phyloP scores from a whole-genome alignment of 1,140 invertebrate genomes.

The Bombus cullumanus region DNA sequence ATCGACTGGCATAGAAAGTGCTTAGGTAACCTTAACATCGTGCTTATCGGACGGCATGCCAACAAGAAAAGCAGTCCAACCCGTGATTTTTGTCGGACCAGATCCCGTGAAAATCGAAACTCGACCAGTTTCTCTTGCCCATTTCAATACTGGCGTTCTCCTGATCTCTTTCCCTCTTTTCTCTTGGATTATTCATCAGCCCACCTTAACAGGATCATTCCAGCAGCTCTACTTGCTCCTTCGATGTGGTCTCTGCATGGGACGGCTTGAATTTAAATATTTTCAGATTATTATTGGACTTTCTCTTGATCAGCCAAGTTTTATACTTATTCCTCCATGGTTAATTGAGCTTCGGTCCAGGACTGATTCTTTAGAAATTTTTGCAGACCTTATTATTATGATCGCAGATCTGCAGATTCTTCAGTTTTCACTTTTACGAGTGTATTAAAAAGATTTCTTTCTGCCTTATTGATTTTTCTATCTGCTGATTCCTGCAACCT shows the following conservation, averaged over 20 bases:
- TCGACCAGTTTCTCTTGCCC: slow-evolving; percentile 44
- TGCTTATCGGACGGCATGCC: slow-evolving; percentile 12
- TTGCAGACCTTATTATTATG: no score
- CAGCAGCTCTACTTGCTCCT: not conserved
- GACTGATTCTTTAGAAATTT: not conserved
- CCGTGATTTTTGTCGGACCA: slow-evolving; percentile 31
- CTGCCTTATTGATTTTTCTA: no score
- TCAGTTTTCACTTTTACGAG: no score
- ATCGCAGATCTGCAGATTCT: no score
- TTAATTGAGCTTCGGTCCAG: not conserved
- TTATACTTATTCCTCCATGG: not conserved
- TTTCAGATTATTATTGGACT: not conserved
- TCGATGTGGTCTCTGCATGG: not conserved
- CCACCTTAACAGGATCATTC: not conserved
- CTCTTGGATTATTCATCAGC: not conserved
- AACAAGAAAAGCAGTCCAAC: slow-evolving; percentile 11
- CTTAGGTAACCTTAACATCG: slow-evolving; percentile 50
- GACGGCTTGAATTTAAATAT: not conserved
- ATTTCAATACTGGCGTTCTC: not conserved
- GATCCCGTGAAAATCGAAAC: slow-evolving; percentile 61
- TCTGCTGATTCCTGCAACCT: not conserved
- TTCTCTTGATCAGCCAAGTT: not conserved
- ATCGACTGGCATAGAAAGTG: slow-evolving; percentile 58
- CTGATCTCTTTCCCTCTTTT: not conserved
- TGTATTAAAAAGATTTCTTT: no score